phyloP scores from a whole-genome alignment of 2,888 invertebrate species.

The Silvanus unidentatus region DNA sequence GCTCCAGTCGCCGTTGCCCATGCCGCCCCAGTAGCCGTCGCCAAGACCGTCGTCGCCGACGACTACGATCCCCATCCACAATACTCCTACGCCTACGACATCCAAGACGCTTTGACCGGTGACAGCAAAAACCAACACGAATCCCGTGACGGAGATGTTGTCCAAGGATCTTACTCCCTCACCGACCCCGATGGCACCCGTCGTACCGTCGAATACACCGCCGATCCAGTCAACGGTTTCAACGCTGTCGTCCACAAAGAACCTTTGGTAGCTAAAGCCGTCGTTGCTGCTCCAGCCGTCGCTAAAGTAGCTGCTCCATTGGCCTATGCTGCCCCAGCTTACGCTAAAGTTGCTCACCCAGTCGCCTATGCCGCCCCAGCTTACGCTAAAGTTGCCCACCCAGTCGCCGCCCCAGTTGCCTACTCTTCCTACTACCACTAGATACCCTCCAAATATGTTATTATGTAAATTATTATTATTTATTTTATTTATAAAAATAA shows the following conservation, averaged over 20 bases:
- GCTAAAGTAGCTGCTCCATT: constrained; percentile 30
- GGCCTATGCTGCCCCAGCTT: constrained; percentile 16
- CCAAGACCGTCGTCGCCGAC: constrained; percentile 27
- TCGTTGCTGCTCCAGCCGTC: constrained; percentile 52
- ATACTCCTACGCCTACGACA: constrained; percentile 54
- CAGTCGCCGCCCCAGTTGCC: constrained; percentile 21
- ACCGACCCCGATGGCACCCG: constrained; percentile 52
- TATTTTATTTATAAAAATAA: no score
- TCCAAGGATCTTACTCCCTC: constrained; percentile 58
- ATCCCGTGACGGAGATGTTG: constrained; percentile 57
- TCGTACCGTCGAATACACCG: constrained; percentile 45
- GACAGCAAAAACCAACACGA: constrained; percentile 55
- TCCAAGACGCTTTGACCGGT: constrained; percentile 53
- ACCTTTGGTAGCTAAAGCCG: constrained; percentile 24
- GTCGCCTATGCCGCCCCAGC: constrained; percentile 25
- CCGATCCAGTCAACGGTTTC: constrained; percentile 34
- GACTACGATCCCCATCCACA: constrained; percentile 46
- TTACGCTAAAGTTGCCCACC: no score
- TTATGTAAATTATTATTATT: no score
- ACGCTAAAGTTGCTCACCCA: constrained; percentile 22
- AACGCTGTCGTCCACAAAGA: constrained; percentile 18
- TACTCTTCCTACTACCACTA: constrained; percentile 12
- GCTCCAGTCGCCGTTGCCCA: constrained; percentile 22
- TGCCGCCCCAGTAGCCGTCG: constrained; percentile 19
- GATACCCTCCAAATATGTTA: no score